These are phyloP conservation scores for Parasteatoda lunata DNA, from an alignment of 2,888 invertebrate genomes.

Conservation along the genomic window DNA sequence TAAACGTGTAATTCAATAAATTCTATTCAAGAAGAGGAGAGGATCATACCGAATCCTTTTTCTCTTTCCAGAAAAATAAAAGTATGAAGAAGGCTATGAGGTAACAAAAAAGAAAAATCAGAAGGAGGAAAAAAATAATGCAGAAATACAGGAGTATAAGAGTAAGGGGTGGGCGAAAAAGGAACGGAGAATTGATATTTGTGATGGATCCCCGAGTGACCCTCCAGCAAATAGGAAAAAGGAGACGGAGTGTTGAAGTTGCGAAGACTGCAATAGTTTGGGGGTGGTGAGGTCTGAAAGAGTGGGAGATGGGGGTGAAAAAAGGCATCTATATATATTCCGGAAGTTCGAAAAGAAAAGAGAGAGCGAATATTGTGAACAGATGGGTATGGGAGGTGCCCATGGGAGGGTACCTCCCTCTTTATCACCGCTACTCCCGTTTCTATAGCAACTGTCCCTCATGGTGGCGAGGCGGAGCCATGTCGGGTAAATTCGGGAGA, in stretches of 20 bases:
- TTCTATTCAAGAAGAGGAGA: no score
- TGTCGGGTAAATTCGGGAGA: slow-evolving; percentile 28
- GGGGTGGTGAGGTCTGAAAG: background rate
- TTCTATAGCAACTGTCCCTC: slow-evolving; percentile 67
- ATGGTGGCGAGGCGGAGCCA: slow-evolving; percentile 41
- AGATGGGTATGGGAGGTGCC: slow-evolving; percentile 52
- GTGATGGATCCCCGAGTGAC: slow-evolving; percentile 55
- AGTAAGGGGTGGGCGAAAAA: background rate
- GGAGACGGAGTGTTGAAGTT: slow-evolving; percentile 62
- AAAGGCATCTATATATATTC: slow-evolving; percentile 57
- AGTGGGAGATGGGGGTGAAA: slow-evolving; percentile 8
- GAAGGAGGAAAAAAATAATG: background rate
- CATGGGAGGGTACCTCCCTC: slow-evolving; percentile 56
- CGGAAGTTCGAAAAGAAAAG: slow-evolving; percentile 53
- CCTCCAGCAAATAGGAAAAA: slow-evolving; percentile 38
- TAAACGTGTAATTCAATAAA: no score
- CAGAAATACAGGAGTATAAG: background rate
- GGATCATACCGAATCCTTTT: no score
- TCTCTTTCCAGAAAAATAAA: no score
- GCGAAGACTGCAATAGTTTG: background rate
- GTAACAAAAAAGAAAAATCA: background rate
- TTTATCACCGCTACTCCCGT: slow-evolving; percentile 67
- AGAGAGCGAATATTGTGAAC: slow-evolving; percentile 58
- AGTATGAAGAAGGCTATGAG: background rate
- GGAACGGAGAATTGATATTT: slow-evolving; percentile 50